Percentiles rank a stretch among this genome's conserved stretches.
Conservation (phyloP, 1,140 invertebrate genomes). For the Riptortus pedestris region DNA sequence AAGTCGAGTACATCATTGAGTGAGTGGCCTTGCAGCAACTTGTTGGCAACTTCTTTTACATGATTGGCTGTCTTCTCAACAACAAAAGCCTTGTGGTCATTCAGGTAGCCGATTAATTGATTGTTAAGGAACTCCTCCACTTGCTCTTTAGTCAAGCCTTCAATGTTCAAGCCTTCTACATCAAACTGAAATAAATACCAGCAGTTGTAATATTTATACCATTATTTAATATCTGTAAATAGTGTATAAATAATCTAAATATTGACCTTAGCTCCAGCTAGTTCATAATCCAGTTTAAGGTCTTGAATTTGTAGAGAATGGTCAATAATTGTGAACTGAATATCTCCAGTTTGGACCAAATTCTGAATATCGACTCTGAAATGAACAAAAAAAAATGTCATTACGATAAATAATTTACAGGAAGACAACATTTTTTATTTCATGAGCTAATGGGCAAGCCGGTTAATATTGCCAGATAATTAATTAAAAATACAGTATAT, state of each 20-base stretch:
- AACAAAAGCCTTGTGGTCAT: neutral
- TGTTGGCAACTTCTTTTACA: conserved; percentile 15
- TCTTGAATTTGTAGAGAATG: conserved; percentile 13
- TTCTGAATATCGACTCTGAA: conserved; percentile 13
- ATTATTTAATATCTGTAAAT: neutral
- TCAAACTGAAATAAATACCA: conserved; percentile 18
- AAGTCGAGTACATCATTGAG: conserved; percentile 6
- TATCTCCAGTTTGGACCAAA: neutral
- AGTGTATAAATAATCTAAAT: neutral
- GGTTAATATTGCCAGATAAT: neutral
- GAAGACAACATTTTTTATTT: neutral
- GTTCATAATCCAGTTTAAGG: conserved; percentile 10
- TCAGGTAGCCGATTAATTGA: neutral
- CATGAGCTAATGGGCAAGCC: neutral
- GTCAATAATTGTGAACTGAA: conserved; percentile 3
- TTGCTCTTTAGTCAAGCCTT: conserved; percentile 20
- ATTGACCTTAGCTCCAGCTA: conserved; percentile 15
- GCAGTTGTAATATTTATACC: neutral
- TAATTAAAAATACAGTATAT: too few relatives aligned
- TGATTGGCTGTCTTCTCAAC: neutral
- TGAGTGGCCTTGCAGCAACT: conserved; percentile 17
- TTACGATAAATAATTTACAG: neutral
- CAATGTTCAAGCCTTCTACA: conserved; percentile 14
- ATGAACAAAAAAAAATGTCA: neutral
- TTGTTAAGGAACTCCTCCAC: conserved; percentile 16